A percentile compares a stretch with the other conserved stretches of the same genome.
Evolutionary conservation across 2,888 invertebrate species (phyloP).

Genomic region (Mantis religiosa): DNA sequence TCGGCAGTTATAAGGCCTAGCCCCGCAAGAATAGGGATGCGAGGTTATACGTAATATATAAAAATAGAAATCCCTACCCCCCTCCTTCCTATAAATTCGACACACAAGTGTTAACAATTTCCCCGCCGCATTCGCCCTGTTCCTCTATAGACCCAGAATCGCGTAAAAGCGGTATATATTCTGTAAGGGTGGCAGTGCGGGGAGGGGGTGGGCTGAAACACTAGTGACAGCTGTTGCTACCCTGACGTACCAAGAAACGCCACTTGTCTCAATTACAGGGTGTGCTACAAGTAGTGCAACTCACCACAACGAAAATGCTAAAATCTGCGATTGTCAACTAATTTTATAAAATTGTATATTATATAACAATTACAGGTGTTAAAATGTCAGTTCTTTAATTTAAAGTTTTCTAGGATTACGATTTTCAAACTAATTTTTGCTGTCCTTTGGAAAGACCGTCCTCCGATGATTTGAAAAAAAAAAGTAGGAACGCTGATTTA

Average conservation of each 20-base stretch:
- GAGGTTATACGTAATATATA: slow-evolving; percentile 22
- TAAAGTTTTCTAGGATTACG: too few relatives aligned
- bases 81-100: slow-evolving; percentile 28
- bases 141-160: slow-evolving; percentile 6
- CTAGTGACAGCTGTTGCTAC: not conserved
- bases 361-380: too few relatives aligned
- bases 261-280: not conserved
- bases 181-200: not conserved
- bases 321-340: too few relatives aligned
- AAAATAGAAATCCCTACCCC: slow-evolving; percentile 14
- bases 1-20: not conserved
- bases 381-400: too few relatives aligned
- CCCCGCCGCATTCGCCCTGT: not conserved
- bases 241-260: not conserved
- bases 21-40: not conserved
- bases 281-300: not conserved
- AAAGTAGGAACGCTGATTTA: too few relatives aligned
- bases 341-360: too few relatives aligned
- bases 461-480: too few relatives aligned
- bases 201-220: not conserved
- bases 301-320: not conserved
- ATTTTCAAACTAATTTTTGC: too few relatives aligned
- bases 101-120: slow-evolving; percentile 31
- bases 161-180: slow-evolving; percentile 8
- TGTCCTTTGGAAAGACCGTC: too few relatives aligned